Evolutionary conservation across 2,797 vertebrate species (phyloP).

Genomic region (Apogon talboti): DNA sequence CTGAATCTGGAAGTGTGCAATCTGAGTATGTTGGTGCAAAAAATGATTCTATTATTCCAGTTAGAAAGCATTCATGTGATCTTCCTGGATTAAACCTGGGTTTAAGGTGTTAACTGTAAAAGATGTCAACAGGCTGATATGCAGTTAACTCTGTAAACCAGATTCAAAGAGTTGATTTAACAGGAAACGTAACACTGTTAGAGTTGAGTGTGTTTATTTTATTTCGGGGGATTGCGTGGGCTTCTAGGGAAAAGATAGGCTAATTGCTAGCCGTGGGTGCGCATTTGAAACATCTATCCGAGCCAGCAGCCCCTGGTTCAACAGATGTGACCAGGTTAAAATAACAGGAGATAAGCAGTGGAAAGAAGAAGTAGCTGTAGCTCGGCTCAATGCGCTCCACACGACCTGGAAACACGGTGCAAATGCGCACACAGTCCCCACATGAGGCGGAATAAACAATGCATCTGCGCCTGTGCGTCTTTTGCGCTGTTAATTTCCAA

Average conservation of each 20-base stretch:
- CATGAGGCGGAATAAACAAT: neutral
- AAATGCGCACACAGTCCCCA: neutral
- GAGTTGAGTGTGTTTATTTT: neutral
- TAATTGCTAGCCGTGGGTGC: slow-evolving; percentile 30
- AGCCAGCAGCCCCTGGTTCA: slow-evolving; percentile 58
- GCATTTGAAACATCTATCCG: slow-evolving; percentile 50
- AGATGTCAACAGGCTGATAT: too few species aligned
- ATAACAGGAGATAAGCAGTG: slow-evolving; percentile 69
- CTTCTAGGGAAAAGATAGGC: slow-evolving; percentile 14
- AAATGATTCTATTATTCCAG: too few species aligned
- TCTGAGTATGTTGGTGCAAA: too few species aligned
- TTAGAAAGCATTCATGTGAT: too few species aligned
- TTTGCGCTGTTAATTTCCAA: slow-evolving; percentile 17
- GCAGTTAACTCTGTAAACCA: too few species aligned
- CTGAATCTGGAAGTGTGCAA: too few species aligned
- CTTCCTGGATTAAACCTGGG: too few species aligned
- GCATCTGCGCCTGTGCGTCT: neutral
- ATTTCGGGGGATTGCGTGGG: slow-evolving; percentile 1
- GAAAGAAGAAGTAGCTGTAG: slow-evolving; percentile 49
- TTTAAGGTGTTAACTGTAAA: too few species aligned
- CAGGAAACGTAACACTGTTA: too few species aligned
- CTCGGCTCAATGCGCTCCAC: slow-evolving; percentile 28
- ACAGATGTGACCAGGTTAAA: slow-evolving; percentile 78
- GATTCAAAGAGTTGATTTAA: too few species aligned
- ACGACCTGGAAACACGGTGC: neutral